Evolutionary conservation across 2,113 vertebrate species (phyloP).

Genomic region (Myodes glareolus): DNA sequence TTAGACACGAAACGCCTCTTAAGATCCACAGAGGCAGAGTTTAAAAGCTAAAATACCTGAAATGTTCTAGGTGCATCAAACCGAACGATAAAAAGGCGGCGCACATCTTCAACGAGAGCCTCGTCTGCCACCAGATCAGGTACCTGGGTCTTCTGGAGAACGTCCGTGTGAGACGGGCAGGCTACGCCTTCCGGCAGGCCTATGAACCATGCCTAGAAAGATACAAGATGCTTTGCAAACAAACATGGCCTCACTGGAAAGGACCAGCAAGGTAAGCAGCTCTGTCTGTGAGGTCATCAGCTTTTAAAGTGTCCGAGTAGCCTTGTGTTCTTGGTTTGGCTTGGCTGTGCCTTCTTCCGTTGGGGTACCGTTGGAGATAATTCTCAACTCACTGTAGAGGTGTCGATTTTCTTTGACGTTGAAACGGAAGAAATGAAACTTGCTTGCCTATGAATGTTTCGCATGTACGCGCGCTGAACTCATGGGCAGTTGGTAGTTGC

Average conservation of each 20-base stretch:
- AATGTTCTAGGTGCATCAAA: slow-evolving; percentile 93
- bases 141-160: slow-evolving; percentile 98
- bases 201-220: slow-evolving; percentile 97
- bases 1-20: neutral
- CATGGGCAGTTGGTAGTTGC: neutral
- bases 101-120: slow-evolving; percentile 92
- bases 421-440: neutral
- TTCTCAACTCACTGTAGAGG: neutral
- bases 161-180: slow-evolving; percentile 94
- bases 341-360: neutral
- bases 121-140: slow-evolving; percentile 95
- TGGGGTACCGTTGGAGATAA: neutral
- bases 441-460: neutral
- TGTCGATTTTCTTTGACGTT: neutral
- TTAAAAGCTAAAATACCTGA: slow-evolving; percentile 14
- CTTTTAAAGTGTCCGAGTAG: neutral
- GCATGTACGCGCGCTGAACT: neutral
- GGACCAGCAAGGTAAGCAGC: slow-evolving; percentile 92
- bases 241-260: slow-evolving; percentile 98
- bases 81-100: slow-evolving; percentile 98
- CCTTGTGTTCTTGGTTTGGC: neutral
- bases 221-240: slow-evolving; percentile 99
- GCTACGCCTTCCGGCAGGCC: slow-evolving; percentile 96
- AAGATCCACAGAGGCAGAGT: neutral
- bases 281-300: fast-evolving